Percentiles rank a stretch among this genome's conserved stretches.
Conservation (phyloP, 2,113 vertebrate species). For the Hippopotamus amphibius region DNA sequence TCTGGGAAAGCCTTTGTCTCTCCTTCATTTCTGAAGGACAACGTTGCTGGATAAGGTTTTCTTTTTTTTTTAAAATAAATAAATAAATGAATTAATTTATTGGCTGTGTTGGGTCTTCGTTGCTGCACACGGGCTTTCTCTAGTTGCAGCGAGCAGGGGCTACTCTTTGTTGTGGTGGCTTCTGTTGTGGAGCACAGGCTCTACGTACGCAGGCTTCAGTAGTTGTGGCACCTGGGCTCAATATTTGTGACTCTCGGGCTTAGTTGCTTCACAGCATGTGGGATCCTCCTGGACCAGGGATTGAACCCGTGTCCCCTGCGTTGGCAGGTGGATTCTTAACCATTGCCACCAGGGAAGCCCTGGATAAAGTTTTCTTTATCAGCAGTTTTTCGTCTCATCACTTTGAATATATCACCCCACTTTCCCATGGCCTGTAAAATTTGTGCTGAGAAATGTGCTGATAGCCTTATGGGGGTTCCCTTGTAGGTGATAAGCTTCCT, state of each 20-base stretch:
- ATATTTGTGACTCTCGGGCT: not conserved
- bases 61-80: not conserved
- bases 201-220: not conserved
- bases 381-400: no score
- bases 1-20: not conserved
- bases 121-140: not conserved
- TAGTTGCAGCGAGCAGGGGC: not conserved
- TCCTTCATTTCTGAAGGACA: not conserved
- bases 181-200: not conserved
- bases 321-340: not conserved
- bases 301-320: not conserved
- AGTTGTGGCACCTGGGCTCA: accelerated
- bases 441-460: no score
- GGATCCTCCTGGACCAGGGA: not conserved
- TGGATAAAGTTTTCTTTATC: no score
- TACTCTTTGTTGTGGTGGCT: not conserved
- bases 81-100: no score
- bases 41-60: not conserved
- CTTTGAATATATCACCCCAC: no score
- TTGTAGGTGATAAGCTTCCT: no score
- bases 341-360: not conserved
- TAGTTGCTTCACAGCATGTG: not conserved
- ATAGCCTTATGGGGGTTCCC: no score
- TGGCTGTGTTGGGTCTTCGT: not conserved
- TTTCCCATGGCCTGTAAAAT: no score